phyloP scores from a whole-genome alignment of 2,113 vertebrate genomes.

The Cryptotis parvus region DNA sequence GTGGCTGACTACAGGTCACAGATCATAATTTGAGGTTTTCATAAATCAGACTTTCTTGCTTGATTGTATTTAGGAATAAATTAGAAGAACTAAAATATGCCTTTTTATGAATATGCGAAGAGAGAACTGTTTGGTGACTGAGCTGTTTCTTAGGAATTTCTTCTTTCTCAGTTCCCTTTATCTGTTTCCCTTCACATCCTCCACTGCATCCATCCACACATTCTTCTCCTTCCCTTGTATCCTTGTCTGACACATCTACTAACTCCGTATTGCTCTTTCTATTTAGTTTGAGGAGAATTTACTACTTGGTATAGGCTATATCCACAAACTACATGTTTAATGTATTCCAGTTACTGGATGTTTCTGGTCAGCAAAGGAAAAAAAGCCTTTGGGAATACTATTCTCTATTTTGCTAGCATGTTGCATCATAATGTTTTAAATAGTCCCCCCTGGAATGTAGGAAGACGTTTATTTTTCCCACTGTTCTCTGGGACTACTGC shows the following conservation, averaged over 20 bases:
- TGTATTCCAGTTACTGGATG: too few relatives aligned
- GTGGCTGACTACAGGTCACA: too few relatives aligned
- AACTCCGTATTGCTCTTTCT: not conserved
- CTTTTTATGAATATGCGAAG: too few relatives aligned
- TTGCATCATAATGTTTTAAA: not conserved
- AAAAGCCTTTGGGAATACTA: constrained; percentile 15
- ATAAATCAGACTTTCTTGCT: too few relatives aligned
- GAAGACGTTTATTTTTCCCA: not conserved
- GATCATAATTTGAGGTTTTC: too few relatives aligned
- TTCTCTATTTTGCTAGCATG: not conserved
- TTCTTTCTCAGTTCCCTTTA: not conserved
- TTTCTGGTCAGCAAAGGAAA: not conserved
- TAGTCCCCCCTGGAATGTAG: not conserved
- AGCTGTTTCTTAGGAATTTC: too few relatives aligned
- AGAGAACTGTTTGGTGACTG: too few relatives aligned
- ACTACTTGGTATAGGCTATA: too few relatives aligned
- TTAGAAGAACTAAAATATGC: too few relatives aligned
- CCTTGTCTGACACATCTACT: not conserved
- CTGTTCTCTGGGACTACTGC: not conserved
- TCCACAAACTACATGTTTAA: not conserved
- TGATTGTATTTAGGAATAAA: too few relatives aligned
- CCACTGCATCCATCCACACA: not conserved
- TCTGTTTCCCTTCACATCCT: not conserved
- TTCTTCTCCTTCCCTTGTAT: not conserved
- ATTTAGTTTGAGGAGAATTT: not conserved